Conservation (phyloP, 2,888 invertebrate species). For the Lasioglossum oenotherae region DNA sequence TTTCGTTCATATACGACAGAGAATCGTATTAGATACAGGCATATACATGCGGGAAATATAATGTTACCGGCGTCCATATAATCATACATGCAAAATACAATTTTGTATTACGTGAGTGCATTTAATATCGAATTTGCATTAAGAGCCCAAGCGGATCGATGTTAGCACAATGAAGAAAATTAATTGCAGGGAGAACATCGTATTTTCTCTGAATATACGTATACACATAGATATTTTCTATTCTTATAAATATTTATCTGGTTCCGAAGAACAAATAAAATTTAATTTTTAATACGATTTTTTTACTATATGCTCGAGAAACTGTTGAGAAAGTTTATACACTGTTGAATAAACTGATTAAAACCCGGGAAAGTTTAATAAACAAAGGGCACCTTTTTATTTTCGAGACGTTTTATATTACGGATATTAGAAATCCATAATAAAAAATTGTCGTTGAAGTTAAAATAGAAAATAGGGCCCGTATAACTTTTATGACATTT, state of each 20-base stretch:
- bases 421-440: background rate
- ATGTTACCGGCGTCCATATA: slow-evolving; percentile 23
- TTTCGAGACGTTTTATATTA: background rate
- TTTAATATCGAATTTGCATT: slow-evolving; percentile 43
- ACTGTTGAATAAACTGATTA: background rate
- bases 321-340: background rate
- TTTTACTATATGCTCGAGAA: background rate
- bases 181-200: slow-evolving; percentile 36
- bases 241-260: slow-evolving; percentile 18
- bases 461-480: background rate
- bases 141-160: slow-evolving; percentile 39
- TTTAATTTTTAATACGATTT: background rate
- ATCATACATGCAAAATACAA: slow-evolving; percentile 20
- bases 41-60: slow-evolving; percentile 29
- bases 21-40: slow-evolving; percentile 30
- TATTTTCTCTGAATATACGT: slow-evolving; percentile 9
- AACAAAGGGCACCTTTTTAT: too few species aligned
- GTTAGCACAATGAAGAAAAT: slow-evolving; percentile 35
- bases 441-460: background rate
- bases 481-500: background rate
- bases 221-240: background rate
- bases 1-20: slow-evolving; percentile 19
- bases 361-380: background rate
- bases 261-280: background rate
- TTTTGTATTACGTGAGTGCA: slow-evolving; percentile 25